Evolutionary conservation across 1,140 invertebrate genomes (phyloP).

Genomic region (Megalopta genalis): DNA sequence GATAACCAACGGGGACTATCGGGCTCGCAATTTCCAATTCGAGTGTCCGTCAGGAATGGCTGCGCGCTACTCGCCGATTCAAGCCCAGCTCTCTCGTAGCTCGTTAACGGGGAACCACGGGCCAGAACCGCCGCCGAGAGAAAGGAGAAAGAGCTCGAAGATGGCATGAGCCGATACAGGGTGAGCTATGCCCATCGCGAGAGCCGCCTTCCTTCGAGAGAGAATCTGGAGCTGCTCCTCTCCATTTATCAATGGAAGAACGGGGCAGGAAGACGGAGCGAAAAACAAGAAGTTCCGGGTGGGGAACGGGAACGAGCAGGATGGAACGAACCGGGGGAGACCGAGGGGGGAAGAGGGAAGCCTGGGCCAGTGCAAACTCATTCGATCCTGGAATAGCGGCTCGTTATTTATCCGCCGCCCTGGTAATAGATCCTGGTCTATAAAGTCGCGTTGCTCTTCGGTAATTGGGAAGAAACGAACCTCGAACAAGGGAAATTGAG

Average conservation of each 20-base stretch:
- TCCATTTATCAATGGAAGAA: constrained; percentile 72
- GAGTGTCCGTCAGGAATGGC: constrained; percentile 51
- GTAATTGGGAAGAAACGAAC: constrained; percentile 68
- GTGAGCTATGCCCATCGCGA: constrained; percentile 64
- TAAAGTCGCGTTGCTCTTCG: constrained; percentile 61
- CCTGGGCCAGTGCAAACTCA: constrained; percentile 63
- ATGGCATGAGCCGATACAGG: constrained; percentile 61
- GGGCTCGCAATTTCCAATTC: constrained; percentile 54
- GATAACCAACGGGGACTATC: constrained; percentile 44
- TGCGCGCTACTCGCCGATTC: constrained; percentile 42
- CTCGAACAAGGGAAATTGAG: constrained; percentile 52
- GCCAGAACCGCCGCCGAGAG: constrained; percentile 21
- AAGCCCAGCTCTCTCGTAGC: constrained; percentile 44
- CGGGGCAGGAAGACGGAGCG: constrained; percentile 22
- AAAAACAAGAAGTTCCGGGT: constrained; percentile 15
- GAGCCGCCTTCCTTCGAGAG: constrained; percentile 50
- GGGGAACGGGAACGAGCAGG: not conserved
- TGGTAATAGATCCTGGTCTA: constrained; percentile 69
- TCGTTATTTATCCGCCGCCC: constrained; percentile 72
- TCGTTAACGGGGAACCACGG: constrained; percentile 54
- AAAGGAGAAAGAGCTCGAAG: constrained; percentile 58
- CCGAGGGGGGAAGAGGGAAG: constrained; percentile 22
- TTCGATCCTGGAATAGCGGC: constrained; percentile 66
- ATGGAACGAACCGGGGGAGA: not conserved
- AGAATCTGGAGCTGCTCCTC: constrained; percentile 63